Percentiles rank a stretch among this genome's conserved stretches.
Conservation (phyloP, 2,888 invertebrate genomes). For the Capitulum mitella region DNA sequence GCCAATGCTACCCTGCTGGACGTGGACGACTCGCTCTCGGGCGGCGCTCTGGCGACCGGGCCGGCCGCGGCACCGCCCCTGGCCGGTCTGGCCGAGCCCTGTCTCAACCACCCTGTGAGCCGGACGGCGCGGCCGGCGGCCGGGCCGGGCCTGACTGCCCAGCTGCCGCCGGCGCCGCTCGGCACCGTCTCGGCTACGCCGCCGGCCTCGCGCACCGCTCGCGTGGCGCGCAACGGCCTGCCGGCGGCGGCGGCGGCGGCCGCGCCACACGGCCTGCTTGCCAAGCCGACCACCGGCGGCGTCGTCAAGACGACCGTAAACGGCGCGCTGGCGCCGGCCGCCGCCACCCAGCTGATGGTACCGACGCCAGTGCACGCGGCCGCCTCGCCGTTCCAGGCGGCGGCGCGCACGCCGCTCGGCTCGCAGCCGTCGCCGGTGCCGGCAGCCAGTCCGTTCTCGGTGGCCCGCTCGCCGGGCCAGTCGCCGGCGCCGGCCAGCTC, state of each 20-base stretch:
- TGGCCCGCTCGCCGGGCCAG: slow-evolving; percentile 13
- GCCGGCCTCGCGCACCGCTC: neutral
- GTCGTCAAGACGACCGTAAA: neutral
- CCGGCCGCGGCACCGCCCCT: neutral
- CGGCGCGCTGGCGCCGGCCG: neutral
- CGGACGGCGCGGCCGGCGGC: neutral
- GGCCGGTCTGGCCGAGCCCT: neutral
- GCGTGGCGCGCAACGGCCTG: neutral
- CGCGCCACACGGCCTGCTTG: neutral
- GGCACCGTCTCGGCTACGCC: neutral
- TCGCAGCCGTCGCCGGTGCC: slow-evolving; percentile 16
- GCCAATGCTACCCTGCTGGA: slow-evolving; percentile 5
- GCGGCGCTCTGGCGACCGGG: neutral
- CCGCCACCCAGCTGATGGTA: neutral
- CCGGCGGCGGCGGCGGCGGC: neutral
- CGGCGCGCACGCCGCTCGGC: neutral
- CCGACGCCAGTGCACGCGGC: slow-evolving; percentile 3
- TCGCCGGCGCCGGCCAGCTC: slow-evolving; percentile 7
- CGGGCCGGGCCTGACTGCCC: neutral
- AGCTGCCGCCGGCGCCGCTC: neutral
- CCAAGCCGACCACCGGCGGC: neutral
- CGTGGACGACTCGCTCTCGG: neutral
- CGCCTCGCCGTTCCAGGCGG: slow-evolving; percentile 18
- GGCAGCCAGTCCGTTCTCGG: slow-evolving; percentile 18
- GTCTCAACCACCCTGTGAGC: neutral